Percentiles rank a stretch among this genome's conserved stretches.
phyloP scores from a whole-genome alignment of 2,113 vertebrate species.

The Channa maculata region DNA sequence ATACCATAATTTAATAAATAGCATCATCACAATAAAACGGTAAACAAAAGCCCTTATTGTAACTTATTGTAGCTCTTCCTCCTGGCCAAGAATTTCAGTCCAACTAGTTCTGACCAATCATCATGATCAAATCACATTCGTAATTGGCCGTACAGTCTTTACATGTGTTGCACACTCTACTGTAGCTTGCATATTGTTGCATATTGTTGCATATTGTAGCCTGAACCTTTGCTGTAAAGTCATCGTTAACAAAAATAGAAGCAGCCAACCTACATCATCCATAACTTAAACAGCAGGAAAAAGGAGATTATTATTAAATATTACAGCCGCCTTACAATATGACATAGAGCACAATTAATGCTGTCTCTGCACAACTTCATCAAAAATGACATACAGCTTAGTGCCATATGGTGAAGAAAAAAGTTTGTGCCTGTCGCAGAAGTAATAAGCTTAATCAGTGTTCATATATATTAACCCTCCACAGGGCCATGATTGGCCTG shows the following conservation, averaged over 20 bases:
- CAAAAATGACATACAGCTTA: constrained; percentile 20
- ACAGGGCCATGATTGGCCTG: not conserved
- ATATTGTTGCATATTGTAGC: not conserved
- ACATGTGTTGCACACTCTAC: too few relatives aligned
- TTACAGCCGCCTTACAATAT: not conserved
- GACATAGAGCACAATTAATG: constrained; percentile 1
- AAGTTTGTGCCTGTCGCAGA: not conserved
- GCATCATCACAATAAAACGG: not conserved
- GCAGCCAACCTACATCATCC: not conserved
- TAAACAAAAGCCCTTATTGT: too few relatives aligned
- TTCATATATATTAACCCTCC: constrained; percentile 19
- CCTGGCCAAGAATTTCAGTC: too few relatives aligned
- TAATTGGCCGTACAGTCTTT: too few relatives aligned
- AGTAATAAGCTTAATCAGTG: constrained; percentile 25
- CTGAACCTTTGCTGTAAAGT: not conserved
- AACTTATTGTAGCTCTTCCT: too few relatives aligned
- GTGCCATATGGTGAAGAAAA: constrained; percentile 29
- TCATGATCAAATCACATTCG: too few relatives aligned
- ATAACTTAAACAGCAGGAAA: not conserved
- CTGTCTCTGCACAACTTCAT: constrained; percentile 29
- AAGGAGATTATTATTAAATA: not conserved
- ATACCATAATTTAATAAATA: not conserved
- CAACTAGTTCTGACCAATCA: too few relatives aligned
- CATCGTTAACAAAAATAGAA: not conserved
- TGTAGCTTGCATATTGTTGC: too few relatives aligned